Evolutionary conservation across 2,113 vertebrate species (phyloP).

Genomic region (Hiodon tergisus): DNA sequence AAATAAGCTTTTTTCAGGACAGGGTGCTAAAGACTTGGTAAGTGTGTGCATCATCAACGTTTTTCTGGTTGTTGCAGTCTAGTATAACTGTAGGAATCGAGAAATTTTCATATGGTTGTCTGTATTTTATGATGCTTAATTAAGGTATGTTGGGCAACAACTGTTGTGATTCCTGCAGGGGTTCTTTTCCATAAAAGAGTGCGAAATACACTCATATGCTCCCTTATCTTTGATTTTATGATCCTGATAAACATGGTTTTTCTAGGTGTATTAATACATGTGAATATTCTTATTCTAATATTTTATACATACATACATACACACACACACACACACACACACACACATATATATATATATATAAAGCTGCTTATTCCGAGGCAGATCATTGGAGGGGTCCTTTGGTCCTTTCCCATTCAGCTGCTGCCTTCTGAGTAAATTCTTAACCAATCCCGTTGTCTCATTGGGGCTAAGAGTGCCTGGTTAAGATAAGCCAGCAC

Average conservation of each 20-base stretch:
- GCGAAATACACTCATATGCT: too few relatives aligned
- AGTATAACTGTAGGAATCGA: not conserved
- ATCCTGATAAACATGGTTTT: too few relatives aligned
- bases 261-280: not conserved
- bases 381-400: not conserved
- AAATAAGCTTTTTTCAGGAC: not conserved
- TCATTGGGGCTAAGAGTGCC: constrained; percentile 9
- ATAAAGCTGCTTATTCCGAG: not conserved
- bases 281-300: not conserved
- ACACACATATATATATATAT: not conserved
- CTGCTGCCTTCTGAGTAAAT: not conserved
- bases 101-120: not conserved
- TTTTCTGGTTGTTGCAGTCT: not conserved
- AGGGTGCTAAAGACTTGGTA: not conserved
- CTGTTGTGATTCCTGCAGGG: too few relatives aligned
- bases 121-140: too few relatives aligned
- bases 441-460: constrained; percentile 17
- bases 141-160: too few relatives aligned
- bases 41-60: not conserved
- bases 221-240: too few relatives aligned
- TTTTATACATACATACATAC: too few relatives aligned
- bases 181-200: too few relatives aligned
- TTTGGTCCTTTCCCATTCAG: not conserved
- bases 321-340: too few relatives aligned
- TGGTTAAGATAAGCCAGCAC: constrained; percentile 26